Percentiles rank a stretch among this genome's conserved stretches.
Evolutionary conservation across 2,797 vertebrate genomes (phyloP).

Genomic region (Eleutherodactylus coqui): DNA sequence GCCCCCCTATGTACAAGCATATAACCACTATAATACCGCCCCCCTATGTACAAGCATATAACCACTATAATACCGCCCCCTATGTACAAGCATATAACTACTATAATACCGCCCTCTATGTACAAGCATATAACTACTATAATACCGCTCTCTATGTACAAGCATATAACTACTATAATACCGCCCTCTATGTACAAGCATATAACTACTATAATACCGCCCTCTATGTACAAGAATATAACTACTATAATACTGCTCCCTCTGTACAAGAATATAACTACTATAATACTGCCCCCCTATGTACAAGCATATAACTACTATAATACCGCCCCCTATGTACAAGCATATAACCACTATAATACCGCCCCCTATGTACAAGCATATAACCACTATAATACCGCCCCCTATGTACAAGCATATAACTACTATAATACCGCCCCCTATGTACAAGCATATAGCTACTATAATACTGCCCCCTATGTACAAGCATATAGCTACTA

Average conservation of each 20-base stretch:
- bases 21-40: too few species aligned
- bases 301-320: too few species aligned
- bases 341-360: too few species aligned
- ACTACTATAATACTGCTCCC: not conserved
- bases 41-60: too few species aligned
- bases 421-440: not conserved
- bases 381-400: not conserved
- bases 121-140: too few species aligned
- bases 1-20: too few species aligned
- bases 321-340: too few species aligned
- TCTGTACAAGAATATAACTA: not conserved
- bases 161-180: too few species aligned
- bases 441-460: not conserved
- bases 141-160: too few species aligned
- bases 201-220: constrained; percentile 2
- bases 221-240: constrained; percentile 1
- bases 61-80: too few species aligned
- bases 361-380: not conserved
- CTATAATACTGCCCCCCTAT: constrained; percentile 3
- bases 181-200: constrained; percentile 3
- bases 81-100: too few species aligned
- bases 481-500: not conserved
- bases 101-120: too few species aligned
- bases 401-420: not conserved
- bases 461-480: not conserved